These are phyloP conservation scores for Leptinotarsa juncta DNA, from an alignment of 2,888 invertebrate species.

Conservation along the genomic window DNA sequence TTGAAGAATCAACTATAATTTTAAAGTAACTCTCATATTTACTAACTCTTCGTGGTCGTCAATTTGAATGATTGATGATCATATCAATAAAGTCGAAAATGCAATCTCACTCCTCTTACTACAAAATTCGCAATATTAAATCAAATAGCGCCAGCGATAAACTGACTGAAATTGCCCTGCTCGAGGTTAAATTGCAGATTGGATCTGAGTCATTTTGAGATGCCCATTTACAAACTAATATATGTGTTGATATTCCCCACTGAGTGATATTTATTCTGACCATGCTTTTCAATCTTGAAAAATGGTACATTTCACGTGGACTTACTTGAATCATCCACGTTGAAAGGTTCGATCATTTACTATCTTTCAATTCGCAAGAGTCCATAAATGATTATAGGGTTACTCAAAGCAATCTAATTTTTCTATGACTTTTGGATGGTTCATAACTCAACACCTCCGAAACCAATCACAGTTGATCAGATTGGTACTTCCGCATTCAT, in stretches of 20 bases:
- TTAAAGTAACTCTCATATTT: neutral
- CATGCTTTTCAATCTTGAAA: neutral
- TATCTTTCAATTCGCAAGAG: too few species aligned
- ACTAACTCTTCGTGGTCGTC: neutral
- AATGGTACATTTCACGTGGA: too few species aligned
- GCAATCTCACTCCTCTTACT: neutral
- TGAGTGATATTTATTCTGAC: neutral
- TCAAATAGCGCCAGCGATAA: neutral
- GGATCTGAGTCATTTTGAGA: neutral
- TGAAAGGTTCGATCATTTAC: too few species aligned
- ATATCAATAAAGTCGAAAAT: neutral
- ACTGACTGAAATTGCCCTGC: neutral
- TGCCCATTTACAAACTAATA: neutral
- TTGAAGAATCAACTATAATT: neutral
- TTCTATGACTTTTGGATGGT: too few species aligned
- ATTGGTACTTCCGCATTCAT: too few species aligned
- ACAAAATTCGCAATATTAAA: neutral
- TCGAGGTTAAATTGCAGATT: slow-evolving; percentile 6
- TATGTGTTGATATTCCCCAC: neutral
- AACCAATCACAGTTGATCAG: too few species aligned
- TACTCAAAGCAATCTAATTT: too few species aligned
- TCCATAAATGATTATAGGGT: too few species aligned
- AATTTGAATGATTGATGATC: neutral
- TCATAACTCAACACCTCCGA: too few species aligned
- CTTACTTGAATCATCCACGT: too few species aligned